A percentile compares a stretch with the other conserved stretches of the same genome.
Evolutionary conservation across 2,888 invertebrate genomes (phyloP).

Genomic region (Muschampia plurimacula): DNA sequence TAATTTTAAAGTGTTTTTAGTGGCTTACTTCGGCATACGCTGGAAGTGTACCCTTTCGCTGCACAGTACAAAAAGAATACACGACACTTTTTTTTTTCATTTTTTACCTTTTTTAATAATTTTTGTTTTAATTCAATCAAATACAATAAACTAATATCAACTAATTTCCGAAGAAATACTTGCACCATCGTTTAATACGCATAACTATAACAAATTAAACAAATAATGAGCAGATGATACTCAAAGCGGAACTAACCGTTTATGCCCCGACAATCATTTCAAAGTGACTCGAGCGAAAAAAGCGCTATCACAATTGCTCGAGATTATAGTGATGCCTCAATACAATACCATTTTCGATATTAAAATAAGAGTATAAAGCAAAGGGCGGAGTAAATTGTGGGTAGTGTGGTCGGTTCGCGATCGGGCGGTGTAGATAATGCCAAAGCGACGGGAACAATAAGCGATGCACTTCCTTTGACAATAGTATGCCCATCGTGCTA

Average conservation of each 20-base stretch:
- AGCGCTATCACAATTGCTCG: conserved; percentile 47
- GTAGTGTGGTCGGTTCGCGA: conserved; percentile 61
- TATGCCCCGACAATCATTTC: conserved; percentile 48
- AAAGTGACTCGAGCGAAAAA: conserved; percentile 41
- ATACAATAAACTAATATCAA: too few species aligned
- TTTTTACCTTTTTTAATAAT: too few species aligned
- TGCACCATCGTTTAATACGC: too few species aligned
- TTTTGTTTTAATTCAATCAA: too few species aligned
- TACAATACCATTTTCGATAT: conserved; percentile 70
- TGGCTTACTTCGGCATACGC: too few species aligned
- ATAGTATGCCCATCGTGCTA: conserved; percentile 56
- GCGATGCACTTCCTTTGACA: conserved; percentile 83
- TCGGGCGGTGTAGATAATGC: conserved; percentile 69
- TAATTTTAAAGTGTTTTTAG: too few species aligned
- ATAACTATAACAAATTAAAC: neutral
- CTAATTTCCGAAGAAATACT: too few species aligned
- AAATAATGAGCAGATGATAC: conserved; percentile 15
- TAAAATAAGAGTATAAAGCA: conserved; percentile 70
- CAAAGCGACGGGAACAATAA: conserved; percentile 79
- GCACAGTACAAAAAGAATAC: too few species aligned
- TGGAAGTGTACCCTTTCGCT: too few species aligned
- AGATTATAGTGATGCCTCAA: conserved; percentile 48
- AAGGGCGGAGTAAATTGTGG: conserved; percentile 73
- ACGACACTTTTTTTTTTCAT: too few species aligned
- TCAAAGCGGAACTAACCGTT: conserved; percentile 7